Evolutionary conservation across 2,113 vertebrate genomes (phyloP), one percentile per base, ranked within the genome.

Genomic region (Gasterosteus nipponicus): DNA sequence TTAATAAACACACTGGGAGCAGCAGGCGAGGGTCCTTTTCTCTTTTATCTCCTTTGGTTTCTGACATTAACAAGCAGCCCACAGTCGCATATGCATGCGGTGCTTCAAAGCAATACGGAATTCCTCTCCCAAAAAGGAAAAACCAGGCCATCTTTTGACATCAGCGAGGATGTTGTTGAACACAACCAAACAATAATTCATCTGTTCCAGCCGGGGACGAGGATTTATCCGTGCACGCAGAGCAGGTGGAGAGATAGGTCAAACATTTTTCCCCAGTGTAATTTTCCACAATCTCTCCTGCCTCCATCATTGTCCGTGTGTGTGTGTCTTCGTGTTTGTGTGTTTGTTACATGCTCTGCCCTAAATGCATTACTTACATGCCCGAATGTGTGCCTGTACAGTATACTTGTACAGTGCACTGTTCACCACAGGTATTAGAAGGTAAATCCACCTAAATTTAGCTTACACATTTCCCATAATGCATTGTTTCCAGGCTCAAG

Each of bases 201-300:
- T 86, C 71, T 83, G 67, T 76, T 87, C 71, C 80, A 46, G 81
- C 85, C 39, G 47, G 58, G 76, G 60, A 83, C 8, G 58, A 84
- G 86, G 87, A 91, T 90, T 89, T 90, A 91, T 90, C 87, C 65
- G 83, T 51, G 76, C 86, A 74, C 83, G 51, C 11, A 62, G 78
- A 91, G 87, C 89, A 92, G 90, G 87, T 92, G 91, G 84, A 79
- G 83, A 84, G 89, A 77, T 80, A 62, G 90, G 89, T 89, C 90
- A 91, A 90, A 86, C 85, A 44, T 89, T 91, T 38, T 87, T 82
- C 86, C 88, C 77, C 81, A 85, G 86, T 73, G 82, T 86, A 78
- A 90, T 91, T 90, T 90, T 80, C 87, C 85, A 58, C 84, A 82
- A 84, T 89, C 87, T 86, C 76, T 54, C 41, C 73, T 70, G 66